These are phyloP conservation scores for Scaeva pyrastri DNA, from an alignment of 2,888 invertebrate genomes.

Conservation along the genomic window DNA sequence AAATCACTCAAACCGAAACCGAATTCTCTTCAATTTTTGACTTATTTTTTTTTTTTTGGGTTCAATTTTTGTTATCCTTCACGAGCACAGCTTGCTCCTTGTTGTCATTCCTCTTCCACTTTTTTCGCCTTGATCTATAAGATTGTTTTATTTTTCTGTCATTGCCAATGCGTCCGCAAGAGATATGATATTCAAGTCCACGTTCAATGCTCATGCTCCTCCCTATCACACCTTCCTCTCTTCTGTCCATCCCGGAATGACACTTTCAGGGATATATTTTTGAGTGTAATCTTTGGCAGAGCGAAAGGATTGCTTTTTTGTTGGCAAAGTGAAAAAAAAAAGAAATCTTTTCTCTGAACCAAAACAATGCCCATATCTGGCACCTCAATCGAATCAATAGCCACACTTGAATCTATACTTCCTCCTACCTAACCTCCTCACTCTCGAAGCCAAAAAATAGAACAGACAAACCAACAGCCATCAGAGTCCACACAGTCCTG, in stretches of 20 bases:
- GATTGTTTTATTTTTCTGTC: too few species aligned
- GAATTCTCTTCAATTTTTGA: too few species aligned
- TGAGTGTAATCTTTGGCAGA: conserved; percentile 12
- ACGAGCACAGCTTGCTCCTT: too few species aligned
- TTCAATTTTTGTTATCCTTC: too few species aligned
- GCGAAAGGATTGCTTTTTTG: background rate
- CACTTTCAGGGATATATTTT: conserved; percentile 4
- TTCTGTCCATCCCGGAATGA: background rate
- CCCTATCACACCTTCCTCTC: too few species aligned
- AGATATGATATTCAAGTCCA: too few species aligned
- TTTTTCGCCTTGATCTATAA: too few species aligned
- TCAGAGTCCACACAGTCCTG: too few species aligned
- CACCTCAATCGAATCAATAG: conserved; percentile 7
- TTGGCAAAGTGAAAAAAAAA: background rate
- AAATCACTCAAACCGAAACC: too few species aligned
- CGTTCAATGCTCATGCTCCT: too few species aligned
- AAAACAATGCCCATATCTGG: conserved; percentile 10
- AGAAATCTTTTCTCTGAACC: conserved; percentile 6
- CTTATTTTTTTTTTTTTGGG: too few species aligned
- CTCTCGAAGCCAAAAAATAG: background rate
- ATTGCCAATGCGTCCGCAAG: background rate
- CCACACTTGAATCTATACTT: background rate
- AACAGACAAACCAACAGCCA: background rate
- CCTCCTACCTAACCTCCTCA: background rate
- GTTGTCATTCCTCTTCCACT: too few species aligned